Conservation (phyloP, 2,888 invertebrate species). For the Ernsta delagoae region DNA sequence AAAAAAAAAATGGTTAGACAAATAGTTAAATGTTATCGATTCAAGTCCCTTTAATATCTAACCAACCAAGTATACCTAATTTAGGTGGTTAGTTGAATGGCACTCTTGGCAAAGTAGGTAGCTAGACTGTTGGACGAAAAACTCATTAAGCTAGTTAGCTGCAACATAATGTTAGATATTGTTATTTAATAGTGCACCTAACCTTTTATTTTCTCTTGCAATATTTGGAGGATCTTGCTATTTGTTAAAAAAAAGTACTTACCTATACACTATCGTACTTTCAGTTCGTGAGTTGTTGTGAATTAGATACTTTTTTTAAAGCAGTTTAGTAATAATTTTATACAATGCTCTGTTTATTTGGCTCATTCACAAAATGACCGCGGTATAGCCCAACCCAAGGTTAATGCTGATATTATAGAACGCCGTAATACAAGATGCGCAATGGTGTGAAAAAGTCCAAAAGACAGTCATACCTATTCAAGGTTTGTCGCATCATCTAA, state of each 20-base stretch:
- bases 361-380: constrained; percentile 14
- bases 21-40: no score
- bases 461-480: constrained; percentile 57
- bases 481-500: constrained; percentile 69
- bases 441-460: constrained; percentile 40
- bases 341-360: constrained; percentile 30
- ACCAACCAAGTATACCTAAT: no score
- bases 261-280: not conserved
- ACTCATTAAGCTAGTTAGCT: no score
- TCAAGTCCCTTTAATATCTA: no score
- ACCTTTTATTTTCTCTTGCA: no score
- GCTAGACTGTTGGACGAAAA: no score
- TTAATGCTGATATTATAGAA: constrained; percentile 26
- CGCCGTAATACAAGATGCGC: constrained; percentile 19
- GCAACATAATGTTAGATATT: no score
- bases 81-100: no score
- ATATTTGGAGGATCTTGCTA: no score
- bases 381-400: constrained; percentile 9
- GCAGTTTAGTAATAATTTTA: constrained; percentile 21
- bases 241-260: no score
- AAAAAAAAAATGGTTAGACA: not conserved
- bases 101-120: no score
- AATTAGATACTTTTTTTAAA: not conserved
- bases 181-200: no score
- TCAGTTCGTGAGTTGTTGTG: not conserved